These are phyloP conservation scores for Diachasma alloeum DNA, from an alignment of 1,140 invertebrate species.

Conservation along the genomic window DNA sequence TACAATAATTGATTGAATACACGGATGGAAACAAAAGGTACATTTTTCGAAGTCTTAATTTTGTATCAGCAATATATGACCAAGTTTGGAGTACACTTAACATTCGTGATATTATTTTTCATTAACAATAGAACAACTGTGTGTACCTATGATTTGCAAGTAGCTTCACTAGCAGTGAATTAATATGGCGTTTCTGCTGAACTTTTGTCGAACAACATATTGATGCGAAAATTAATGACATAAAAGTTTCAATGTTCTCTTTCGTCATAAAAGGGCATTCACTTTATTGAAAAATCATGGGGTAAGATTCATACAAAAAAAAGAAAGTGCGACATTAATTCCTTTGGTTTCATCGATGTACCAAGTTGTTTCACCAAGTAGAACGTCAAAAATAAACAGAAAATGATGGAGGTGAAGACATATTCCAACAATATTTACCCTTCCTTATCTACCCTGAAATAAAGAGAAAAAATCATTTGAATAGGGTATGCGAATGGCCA, in stretches of 20 bases:
- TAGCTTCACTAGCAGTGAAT: not conserved
- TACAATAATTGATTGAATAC: not conserved
- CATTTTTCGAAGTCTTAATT: not conserved
- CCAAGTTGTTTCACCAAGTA: conserved; percentile 26
- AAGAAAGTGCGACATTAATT: not conserved
- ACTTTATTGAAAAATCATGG: not conserved
- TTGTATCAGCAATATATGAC: not conserved
- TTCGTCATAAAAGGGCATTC: not conserved
- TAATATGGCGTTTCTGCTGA: not conserved
- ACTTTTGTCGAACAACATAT: not conserved
- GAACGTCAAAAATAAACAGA: conserved; percentile 55
- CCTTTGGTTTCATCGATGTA: not conserved
- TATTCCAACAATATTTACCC: conserved; percentile 50
- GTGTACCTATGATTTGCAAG: not conserved
- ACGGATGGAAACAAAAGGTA: not conserved
- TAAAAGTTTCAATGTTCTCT: not conserved
- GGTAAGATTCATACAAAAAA: not conserved
- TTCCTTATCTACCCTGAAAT: conserved; percentile 59
- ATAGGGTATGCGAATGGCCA: not conserved
- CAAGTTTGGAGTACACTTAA: not conserved
- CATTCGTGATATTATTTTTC: not conserved
- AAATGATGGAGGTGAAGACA: conserved; percentile 50
- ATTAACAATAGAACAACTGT: not conserved
- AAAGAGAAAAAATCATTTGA: conserved; percentile 13
- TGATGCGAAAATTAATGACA: not conserved